A percentile compares a stretch with the other conserved stretches of the same genome.
phyloP scores from a whole-genome alignment of 2,797 vertebrate genomes.

The Avahi laniger region DNA sequence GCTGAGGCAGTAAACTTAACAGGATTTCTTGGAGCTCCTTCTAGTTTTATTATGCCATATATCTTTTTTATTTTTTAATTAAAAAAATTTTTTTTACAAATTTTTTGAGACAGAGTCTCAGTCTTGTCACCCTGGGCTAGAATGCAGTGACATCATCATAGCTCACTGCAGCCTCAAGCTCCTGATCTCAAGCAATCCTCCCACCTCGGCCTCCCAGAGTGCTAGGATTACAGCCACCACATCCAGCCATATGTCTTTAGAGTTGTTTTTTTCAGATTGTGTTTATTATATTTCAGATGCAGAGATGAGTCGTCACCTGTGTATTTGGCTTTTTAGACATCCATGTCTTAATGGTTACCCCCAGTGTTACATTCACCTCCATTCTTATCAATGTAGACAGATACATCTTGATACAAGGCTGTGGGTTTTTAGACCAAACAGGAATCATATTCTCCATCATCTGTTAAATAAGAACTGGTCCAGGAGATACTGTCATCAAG shows the following conservation, averaged over 20 bases:
- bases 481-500: slow-evolving; percentile 77
- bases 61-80: neutral
- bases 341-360: slow-evolving; percentile 37
- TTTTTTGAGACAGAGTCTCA: too few relatives aligned
- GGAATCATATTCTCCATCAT: slow-evolving; percentile 11
- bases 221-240: neutral
- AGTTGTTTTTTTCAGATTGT: neutral
- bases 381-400: slow-evolving; percentile 49
- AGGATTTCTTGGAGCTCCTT: slow-evolving; percentile 15
- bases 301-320: slow-evolving; percentile 81
- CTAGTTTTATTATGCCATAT: neutral
- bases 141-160: neutral
- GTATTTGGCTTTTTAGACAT: slow-evolving; percentile 70
- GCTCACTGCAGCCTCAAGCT: neutral
- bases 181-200: neutral
- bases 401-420: slow-evolving; percentile 18
- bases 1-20: neutral
- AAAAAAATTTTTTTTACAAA: too few relatives aligned
- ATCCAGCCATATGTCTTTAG: neutral
- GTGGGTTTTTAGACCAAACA: slow-evolving; percentile 57
- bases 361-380: neutral
- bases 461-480: slow-evolving; percentile 19
- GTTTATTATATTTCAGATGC: slow-evolving; percentile 76
- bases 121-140: neutral
- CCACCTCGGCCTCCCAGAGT: neutral